phyloP scores from a whole-genome alignment of 2,888 invertebrate genomes.

The Apomyelois bistriatella region DNA sequence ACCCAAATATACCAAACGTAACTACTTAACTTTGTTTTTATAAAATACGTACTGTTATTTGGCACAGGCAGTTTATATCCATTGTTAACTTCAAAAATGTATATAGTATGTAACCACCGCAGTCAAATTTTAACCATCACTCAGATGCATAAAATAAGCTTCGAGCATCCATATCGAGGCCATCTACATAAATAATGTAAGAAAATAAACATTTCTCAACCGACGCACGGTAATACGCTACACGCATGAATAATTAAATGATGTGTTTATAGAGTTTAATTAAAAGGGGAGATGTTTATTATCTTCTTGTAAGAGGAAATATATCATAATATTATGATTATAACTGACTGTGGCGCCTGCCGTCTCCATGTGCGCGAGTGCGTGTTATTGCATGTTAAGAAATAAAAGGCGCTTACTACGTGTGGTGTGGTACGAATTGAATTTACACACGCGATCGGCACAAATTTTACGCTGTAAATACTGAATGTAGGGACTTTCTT shows the following conservation, averaged over 20 bases:
- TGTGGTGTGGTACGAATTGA: background rate
- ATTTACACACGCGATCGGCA: background rate
- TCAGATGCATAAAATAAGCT: too few relatives aligned
- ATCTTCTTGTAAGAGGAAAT: background rate
- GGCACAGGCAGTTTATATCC: too few relatives aligned
- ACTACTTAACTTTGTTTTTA: too few relatives aligned
- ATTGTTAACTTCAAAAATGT: too few relatives aligned
- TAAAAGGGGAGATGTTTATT: background rate
- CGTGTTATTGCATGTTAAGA: background rate
- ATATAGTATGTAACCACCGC: too few relatives aligned
- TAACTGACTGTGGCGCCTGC: background rate
- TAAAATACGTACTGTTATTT: too few relatives aligned
- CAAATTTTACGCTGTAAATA: background rate
- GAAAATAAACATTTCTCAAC: too few relatives aligned
- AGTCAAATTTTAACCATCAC: too few relatives aligned
- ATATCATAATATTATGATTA: background rate
- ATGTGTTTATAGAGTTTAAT: background rate
- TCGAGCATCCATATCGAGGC: too few relatives aligned
- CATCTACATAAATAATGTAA: too few relatives aligned
- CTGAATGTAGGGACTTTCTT: too few relatives aligned
- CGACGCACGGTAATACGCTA: background rate
- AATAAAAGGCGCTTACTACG: slow-evolving; percentile 3
- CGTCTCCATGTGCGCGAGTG: background rate
- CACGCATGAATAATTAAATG: background rate
- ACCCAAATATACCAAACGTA: too few relatives aligned